phyloP scores from a whole-genome alignment of 2,888 invertebrate genomes.

The Erpobdella octoculata region DNA sequence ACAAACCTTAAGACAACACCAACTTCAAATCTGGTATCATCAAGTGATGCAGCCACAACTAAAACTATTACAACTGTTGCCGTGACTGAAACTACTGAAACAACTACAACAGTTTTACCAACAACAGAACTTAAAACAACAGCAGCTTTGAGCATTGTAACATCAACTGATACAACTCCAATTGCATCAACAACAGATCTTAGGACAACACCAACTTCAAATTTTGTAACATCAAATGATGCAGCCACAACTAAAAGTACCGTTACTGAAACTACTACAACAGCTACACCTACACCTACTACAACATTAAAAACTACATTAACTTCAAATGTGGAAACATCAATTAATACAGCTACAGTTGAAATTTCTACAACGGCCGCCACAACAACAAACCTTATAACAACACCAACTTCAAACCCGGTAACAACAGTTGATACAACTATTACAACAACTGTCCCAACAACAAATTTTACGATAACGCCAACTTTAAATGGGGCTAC shows the following conservation, averaged over 20 bases:
- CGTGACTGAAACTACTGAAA: neutral
- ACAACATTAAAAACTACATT: neutral
- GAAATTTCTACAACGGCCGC: neutral
- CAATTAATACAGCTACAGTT: constrained; percentile 5
- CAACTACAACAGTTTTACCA: constrained; percentile 1
- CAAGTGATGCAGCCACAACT: too few relatives aligned
- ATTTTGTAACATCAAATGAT: neutral
- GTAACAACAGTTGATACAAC: too few relatives aligned
- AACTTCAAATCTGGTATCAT: too few relatives aligned
- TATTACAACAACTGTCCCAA: neutral
- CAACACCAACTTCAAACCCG: neutral
- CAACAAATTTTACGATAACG: neutral
- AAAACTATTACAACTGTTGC: too few relatives aligned
- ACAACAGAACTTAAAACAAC: constrained; percentile 10
- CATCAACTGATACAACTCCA: neutral
- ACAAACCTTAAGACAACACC: too few relatives aligned
- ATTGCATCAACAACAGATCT: neutral
- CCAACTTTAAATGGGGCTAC: neutral
- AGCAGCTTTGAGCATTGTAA: neutral
- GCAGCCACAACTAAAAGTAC: neutral
- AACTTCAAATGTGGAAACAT: neutral
- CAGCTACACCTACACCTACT: neutral
- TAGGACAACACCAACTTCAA: neutral
- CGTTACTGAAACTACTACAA: neutral
- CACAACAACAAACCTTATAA: neutral